Evolutionary conservation across 2,797 vertebrate species (phyloP).

Genomic region (Sphenopsis melanotis): DNA sequence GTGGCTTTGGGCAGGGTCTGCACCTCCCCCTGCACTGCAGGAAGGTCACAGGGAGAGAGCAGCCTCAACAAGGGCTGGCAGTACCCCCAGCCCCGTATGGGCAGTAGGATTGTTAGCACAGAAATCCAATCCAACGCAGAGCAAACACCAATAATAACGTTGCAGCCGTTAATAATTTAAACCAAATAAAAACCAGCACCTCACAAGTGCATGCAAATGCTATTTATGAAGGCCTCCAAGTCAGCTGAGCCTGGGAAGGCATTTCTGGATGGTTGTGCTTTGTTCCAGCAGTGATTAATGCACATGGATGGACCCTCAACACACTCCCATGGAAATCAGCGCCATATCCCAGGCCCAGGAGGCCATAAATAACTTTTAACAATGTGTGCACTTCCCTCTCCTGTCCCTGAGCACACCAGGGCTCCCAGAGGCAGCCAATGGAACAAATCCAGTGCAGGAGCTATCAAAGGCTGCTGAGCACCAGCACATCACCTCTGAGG

Average conservation of each 20-base stretch:
- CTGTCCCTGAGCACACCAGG: background rate
- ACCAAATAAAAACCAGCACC: background rate
- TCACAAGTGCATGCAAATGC: background rate
- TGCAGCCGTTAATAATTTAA: slow-evolving; percentile 48
- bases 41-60: background rate
- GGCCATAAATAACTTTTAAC: background rate
- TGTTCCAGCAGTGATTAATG: background rate
- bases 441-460: background rate
- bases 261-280: background rate
- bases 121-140: background rate
- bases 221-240: background rate
- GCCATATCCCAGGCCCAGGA: background rate
- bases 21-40: background rate
- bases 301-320: background rate
- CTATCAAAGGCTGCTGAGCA: background rate
- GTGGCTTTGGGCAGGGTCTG: background rate
- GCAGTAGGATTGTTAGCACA: background rate
- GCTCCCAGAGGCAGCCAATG: background rate
- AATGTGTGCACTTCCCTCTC: background rate
- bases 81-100: background rate
- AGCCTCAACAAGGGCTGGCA: background rate
- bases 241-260: background rate
- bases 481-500: background rate
- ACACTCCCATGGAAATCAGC: background rate
- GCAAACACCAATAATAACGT: slow-evolving; percentile 10